Base-by-base conservation (phyloP, 2,888 invertebrate genomes). In the Doris montereyensis region DNA sequence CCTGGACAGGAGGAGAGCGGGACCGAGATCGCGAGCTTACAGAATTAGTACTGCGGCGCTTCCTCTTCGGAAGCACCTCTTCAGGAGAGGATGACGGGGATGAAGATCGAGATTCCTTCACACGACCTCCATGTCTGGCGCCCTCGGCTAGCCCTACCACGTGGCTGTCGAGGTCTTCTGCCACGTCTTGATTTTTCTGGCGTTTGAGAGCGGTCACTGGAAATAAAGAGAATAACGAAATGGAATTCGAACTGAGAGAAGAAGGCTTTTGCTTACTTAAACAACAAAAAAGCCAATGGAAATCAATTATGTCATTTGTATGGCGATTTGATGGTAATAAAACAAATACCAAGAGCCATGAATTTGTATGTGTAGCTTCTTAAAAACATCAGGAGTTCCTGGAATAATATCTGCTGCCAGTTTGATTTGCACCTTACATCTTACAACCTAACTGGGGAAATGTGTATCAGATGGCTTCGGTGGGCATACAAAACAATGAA, bases 71-170 rank as follows among this genome's bases (percentile, higher is more conserved):
- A 17, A 60, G 62, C 5, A 65, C 34, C 35, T 79, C 75, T 58
- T 74, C 68, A 34, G 78, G 68, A 10, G 81, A 76, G n/a, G 81
- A 79, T 3, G 81, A 68, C 3, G 74, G 72, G 5, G 81, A 81
- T 8, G 79, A 80, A 24, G 80, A 80, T 10, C 73, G 72, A 32
- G 21, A 76, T 17, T 17, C 52, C 2, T 2, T 21, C 17, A 70
- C 30, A 13, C 30, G 67, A 13, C 74, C 70, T 58, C 70, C 32
- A 2, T 78, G 60, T n/a, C 65, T 71, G 1, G 35, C 62, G 4
- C 67, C 74, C 21, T 57, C 32, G 60, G 28, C 28, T 65, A 24
- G 57, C 78, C 10, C 28, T 57, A 17, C 71, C 76, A 62, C 79
- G 57, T 41, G 74, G 30, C n/a, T 60, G 68, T 2, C 65, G 70